Evolutionary conservation across 2,113 vertebrate species (phyloP), one percentile per base, ranked within the genome.

Genomic region (Suncus etruscus): DNA sequence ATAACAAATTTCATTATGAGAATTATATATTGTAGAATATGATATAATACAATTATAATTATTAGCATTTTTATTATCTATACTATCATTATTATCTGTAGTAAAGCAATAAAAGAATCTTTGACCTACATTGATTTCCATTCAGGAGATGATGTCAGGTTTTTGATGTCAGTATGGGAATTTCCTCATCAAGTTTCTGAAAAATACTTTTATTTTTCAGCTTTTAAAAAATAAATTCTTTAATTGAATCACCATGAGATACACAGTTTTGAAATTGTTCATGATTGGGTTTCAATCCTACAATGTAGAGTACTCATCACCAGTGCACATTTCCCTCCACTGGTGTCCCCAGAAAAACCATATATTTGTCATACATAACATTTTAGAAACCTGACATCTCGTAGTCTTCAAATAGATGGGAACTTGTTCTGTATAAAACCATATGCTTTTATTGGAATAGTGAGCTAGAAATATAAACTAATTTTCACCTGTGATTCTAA

Each of bases 111-210:
- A 32, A 80, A 81, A 83, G 7, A 39, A 29, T 77, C n/a, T 65
- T 89, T 32, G 51, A 16, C 45, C 48, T 68, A 48, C 47, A 76
- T 39, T 39, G 3, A 39, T 39, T 39, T 39, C 39, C 39, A 69
- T 25, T 50, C n/a, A 65, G 48, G 78, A 25, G 48, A 85, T 63
- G 69, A 54, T 82, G 32, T 29, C 15, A 73, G 76, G 74, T 31
- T 88, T 92, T 90, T 76, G 18, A 54, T 48, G 78, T 8, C 79
- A 69, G 7, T 39, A 63, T 54, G 74, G 90, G 78, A 94, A 93
- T 90, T 87, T 90, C 83, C 76, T 87, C 83, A 77, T 80, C 39
- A 78, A 9, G n/a, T 90, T 81, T 88, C 80, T 50, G 45, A 78
- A 84, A 91, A 70, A 32, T 25, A 50, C 24, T 91, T 39, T 78